Evolutionary conservation across 2,888 invertebrate genomes (phyloP).

Genomic region (Ophraella communa): DNA sequence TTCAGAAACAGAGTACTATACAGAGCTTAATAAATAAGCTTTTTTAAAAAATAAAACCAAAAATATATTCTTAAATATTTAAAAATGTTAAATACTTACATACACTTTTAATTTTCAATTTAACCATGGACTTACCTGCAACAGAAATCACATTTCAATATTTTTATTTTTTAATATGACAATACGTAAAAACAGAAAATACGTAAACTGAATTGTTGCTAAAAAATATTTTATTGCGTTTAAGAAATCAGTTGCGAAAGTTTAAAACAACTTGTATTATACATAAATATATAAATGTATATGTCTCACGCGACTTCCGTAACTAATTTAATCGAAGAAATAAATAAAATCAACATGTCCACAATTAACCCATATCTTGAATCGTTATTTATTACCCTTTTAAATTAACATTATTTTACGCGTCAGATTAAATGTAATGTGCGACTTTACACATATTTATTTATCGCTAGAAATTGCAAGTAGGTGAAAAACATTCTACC

Average conservation of each 20-base stretch:
- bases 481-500: background rate
- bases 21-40: no score
- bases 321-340: background rate
- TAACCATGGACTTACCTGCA: background rate
- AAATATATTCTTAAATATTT: background rate
- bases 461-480: background rate
- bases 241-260: no score
- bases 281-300: no score
- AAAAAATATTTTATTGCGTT: no score
- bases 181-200: no score
- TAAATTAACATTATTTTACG: slow-evolving; percentile 17
- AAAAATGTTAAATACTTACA: no score
- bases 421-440: slow-evolving; percentile 11
- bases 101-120: no score
- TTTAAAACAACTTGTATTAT: background rate
- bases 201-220: no score
- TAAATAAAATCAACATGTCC: slow-evolving; percentile 18
- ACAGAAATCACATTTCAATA: background rate
- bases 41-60: no score
- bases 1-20: no score
- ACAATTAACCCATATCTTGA: slow-evolving; percentile 25
- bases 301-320: background rate
- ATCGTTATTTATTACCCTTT: slow-evolving; percentile 20
- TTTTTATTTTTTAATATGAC: background rate
- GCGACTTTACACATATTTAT: slow-evolving; percentile 12